Evolutionary conservation across 1,140 invertebrate species (phyloP), one percentile per base, ranked within the genome.

Genomic region (Grapholita molesta): DNA sequence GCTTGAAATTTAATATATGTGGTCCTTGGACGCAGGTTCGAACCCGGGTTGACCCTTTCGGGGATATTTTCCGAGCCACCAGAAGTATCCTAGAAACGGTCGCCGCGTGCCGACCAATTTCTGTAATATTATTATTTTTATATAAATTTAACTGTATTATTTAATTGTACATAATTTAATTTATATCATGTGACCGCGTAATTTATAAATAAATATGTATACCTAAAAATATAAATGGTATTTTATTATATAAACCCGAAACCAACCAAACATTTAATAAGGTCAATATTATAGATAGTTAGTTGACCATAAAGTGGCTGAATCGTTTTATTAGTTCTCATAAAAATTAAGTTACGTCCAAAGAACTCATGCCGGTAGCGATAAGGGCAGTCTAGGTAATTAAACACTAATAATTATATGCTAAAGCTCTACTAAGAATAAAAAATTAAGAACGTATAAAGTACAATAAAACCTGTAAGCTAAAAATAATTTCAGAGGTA

Each of bases 201-300:
- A 90, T 86, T 89, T 90, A 90, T 89, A 79, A 89, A 88, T 90
- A 90, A 88, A 90, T 89, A 88, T 90, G 80, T 89, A 89, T 89
- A 85, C 77, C 74, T 80, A 87, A 88, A 86, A 88, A 82, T 78
- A 8, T 9, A 53, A 65, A 23, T 52, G 5, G n/a, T 69, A 23
- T 64, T 69, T 64, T 69, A 23, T 68, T 69, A 3, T 32, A 0
- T 12, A 0, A 25, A 30, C 24, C 18, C 8, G 5, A 30, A 4
- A 21, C 42, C 8, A 48, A 38, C 35, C 42, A 9, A n/a, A 15
- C n/a, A 18, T 18, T 7, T 18, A 48, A 21, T 38, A 8, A 38
- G 33, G 12, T 12, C 12, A 38, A 4, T 38, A 38, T 38, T 38
- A 38, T n/a, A 3, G 35, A 38, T 15, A 15, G 35, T 38, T 38